These are phyloP conservation scores for Hephaestus fuliginosus DNA, from an alignment of 2,797 vertebrate genomes.

Conservation along the genomic window DNA sequence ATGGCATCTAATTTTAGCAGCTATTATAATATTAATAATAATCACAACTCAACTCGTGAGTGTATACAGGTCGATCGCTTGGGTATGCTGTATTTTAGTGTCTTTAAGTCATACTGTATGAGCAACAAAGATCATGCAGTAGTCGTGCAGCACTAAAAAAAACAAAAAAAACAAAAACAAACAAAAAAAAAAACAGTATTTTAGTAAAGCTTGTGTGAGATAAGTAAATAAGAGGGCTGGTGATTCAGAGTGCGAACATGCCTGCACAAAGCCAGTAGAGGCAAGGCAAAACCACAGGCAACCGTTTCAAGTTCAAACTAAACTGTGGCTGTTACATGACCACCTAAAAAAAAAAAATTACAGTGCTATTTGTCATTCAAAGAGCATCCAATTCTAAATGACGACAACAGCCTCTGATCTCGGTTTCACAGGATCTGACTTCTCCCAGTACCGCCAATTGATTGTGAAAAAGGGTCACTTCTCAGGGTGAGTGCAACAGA, in stretches of 20 bases:
- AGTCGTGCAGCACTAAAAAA: not conserved
- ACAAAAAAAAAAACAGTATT: conserved; percentile 5
- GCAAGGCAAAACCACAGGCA: conserved; percentile 64
- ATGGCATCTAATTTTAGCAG: conserved; percentile 18
- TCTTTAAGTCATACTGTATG: not conserved
- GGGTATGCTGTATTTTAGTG: not conserved
- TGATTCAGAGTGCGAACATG: conserved; percentile 67
- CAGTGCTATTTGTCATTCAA: conserved; percentile 13
- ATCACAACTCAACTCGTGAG: not conserved
- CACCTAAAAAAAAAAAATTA: conserved; percentile 27
- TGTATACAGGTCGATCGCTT: not conserved
- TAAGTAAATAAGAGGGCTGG: conserved; percentile 36
- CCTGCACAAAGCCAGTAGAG: conserved; percentile 56
- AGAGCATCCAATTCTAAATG: conserved; percentile 15
- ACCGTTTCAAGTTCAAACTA: conserved; percentile 72
- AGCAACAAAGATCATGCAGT: conserved; percentile 1
- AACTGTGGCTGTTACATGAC: conserved; percentile 41
- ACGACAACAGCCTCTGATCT: conserved; percentile 22
- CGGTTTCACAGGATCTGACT: conserved; percentile 22
- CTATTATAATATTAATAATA: conserved; percentile 8
- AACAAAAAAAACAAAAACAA: too few species aligned
- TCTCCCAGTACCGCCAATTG: conserved; percentile 16
- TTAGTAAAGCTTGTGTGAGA: conserved; percentile 26
- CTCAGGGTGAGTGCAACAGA: conserved; percentile 41
- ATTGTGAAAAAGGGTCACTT: conserved; percentile 41